These are phyloP conservation scores for Drosophila hamatofila DNA, from an alignment of 2,888 invertebrate genomes.

Conservation along the genomic window DNA sequence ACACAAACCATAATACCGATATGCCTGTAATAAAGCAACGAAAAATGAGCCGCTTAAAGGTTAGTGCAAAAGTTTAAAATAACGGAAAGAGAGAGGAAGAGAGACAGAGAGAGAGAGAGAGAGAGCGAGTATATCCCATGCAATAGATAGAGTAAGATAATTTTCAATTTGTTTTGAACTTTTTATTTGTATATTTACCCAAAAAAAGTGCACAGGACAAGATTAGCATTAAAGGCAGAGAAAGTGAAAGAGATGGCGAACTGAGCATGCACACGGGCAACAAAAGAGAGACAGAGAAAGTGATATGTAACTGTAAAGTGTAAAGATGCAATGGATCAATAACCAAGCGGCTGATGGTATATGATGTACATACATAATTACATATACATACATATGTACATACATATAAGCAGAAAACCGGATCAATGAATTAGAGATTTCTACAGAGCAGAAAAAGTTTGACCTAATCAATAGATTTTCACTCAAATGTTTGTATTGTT, in stretches of 20 bases:
- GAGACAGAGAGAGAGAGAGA: neutral
- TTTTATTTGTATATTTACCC: no score
- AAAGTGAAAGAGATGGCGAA: slow-evolving; percentile 26
- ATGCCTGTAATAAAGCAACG: slow-evolving; percentile 83
- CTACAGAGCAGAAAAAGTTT: neutral
- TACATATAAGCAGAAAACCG: neutral
- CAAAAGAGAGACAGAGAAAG: slow-evolving; percentile 29
- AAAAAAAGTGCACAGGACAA: neutral
- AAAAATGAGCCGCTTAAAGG: slow-evolving; percentile 83
- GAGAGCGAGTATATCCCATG: neutral
- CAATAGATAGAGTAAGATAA: neutral
- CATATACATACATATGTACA: neutral
- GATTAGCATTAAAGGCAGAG: slow-evolving; percentile 3
- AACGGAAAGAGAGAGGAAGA: neutral
- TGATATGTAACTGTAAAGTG: slow-evolving; percentile 22
- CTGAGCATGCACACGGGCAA: neutral
- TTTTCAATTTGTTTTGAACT: neutral
- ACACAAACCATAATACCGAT: slow-evolving; percentile 36
- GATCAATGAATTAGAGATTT: neutral
- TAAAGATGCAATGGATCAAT: slow-evolving; percentile 2
- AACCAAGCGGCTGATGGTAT: slow-evolving; percentile 1
- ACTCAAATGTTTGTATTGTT: neutral
- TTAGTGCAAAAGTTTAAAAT: slow-evolving; percentile 56
- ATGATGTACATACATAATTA: neutral
- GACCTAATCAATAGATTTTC: neutral